A percentile compares a stretch with the other conserved stretches of the same genome.
These are phyloP conservation scores for Argyresthia goedartella DNA, from an alignment of 2,888 invertebrate species.

Conservation along the genomic window DNA sequence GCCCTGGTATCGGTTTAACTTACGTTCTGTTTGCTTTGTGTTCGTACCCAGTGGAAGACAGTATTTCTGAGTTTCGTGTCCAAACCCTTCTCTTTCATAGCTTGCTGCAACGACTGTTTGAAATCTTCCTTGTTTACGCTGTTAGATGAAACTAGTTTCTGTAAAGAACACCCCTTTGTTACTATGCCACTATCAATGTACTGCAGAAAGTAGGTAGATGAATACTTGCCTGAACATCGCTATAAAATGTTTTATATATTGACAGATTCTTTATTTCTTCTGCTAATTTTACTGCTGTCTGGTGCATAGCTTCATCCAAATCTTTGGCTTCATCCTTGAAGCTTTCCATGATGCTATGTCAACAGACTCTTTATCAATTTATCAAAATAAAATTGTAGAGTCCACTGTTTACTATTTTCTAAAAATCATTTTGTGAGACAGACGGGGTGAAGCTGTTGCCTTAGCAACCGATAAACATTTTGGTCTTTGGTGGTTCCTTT, in stretches of 20 bases:
- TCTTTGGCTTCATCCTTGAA: slow-evolving; percentile 72
- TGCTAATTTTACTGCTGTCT: slow-evolving; percentile 83
- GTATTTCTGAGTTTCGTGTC: slow-evolving; percentile 88
- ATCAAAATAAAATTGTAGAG: slow-evolving; percentile 36
- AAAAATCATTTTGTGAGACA: slow-evolving; percentile 35
- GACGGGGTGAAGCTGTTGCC: slow-evolving; percentile 33
- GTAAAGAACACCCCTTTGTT: slow-evolving; percentile 6
- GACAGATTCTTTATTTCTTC: slow-evolving; percentile 82
- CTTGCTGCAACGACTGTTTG: slow-evolving; percentile 79
- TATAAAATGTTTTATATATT: slow-evolving; percentile 81
- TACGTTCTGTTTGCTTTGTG: slow-evolving; percentile 57
- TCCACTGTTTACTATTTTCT: slow-evolving; percentile 44
- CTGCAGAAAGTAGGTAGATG: no score
- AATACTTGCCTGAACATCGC: slow-evolving; percentile 79
- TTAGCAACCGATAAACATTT: slow-evolving; percentile 31
- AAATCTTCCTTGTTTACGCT: slow-evolving; percentile 83
- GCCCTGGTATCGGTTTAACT: slow-evolving; percentile 15
- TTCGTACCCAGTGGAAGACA: slow-evolving; percentile 84
- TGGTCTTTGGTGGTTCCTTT: not conserved
- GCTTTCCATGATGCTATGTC: slow-evolving; percentile 51
- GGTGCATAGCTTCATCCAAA: slow-evolving; percentile 77
- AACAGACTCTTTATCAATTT: slow-evolving; percentile 31
- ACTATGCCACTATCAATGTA: not conserved
- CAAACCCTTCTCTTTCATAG: slow-evolving; percentile 82
- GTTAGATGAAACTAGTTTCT: slow-evolving; percentile 83